Percentiles rank a stretch among this genome's conserved stretches.
These are phyloP conservation scores for Tringa solitaria DNA, from an alignment of 2,113 vertebrate genomes.

Conservation along the genomic window DNA sequence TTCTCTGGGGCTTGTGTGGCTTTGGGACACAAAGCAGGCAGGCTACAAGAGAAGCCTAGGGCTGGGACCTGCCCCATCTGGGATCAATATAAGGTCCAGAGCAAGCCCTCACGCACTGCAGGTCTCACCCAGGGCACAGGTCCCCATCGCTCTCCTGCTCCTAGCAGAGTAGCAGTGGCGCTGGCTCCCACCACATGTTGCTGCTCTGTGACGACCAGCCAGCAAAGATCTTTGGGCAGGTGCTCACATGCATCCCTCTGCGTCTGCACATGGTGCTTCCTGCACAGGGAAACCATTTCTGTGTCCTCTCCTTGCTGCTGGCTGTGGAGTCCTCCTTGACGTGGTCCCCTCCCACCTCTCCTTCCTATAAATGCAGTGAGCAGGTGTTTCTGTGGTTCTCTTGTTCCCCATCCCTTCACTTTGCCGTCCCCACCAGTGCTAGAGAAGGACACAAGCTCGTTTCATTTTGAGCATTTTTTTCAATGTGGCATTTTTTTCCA, in stretches of 20 bases:
- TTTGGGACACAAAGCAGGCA: neutral
- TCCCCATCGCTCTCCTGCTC: fast-evolving
- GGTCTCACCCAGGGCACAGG: neutral
- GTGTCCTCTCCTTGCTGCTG: neutral
- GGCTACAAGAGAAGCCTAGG: neutral
- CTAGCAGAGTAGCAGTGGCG: neutral
- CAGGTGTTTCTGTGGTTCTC: neutral
- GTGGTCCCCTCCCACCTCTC: neutral
- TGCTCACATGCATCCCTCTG: neutral
- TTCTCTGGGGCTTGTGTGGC: neutral
- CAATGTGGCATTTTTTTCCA: neutral
- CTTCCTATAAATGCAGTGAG: neutral
- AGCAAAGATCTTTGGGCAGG: neutral
- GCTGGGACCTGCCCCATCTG: neutral
- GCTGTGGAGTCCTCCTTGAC: neutral
- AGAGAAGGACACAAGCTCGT: neutral
- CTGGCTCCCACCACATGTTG: neutral
- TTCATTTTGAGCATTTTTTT: neutral
- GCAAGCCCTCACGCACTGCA: fast-evolving
- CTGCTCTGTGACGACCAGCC: too few relatives aligned
- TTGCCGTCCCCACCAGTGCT: neutral
- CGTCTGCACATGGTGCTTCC: neutral
- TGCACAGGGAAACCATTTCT: neutral
- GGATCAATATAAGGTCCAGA: neutral
- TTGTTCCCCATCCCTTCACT: neutral